Evolutionary conservation across 2,888 invertebrate genomes (phyloP), one percentile per base, ranked within the genome.

Genomic region (Agriopis aurantiaria): DNA sequence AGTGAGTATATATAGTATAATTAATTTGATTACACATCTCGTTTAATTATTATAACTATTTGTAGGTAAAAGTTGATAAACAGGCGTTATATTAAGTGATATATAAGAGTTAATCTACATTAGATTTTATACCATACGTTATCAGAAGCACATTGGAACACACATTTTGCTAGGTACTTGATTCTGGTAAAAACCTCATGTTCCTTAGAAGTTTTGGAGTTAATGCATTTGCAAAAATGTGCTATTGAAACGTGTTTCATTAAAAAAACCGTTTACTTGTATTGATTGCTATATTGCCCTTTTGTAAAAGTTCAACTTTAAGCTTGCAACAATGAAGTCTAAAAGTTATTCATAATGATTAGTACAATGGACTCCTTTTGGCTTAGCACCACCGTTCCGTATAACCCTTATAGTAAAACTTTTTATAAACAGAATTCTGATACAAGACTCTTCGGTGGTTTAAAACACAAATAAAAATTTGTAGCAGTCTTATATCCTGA

Each of bases 51-150:
- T 49, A 43, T 40, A 43, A n/a, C 43, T 41, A 68, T 68, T 56
- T 61, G 41, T 56, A 43, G 67, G 49, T 61, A 57, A 61, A 63
- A 53, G 8, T 62, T 51, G 63, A 60, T 68, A 63, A 68, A 73
- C 63, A 68, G 55, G 58, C 52, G 17, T 57, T 59, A 17, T 60
- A 48, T 64, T 49, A 67, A 65, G 59, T 59, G 60, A 68, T 61
- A 68, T 43, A 65, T 49, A 17, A 55, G 33, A 23, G 51, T 52
- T 33, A 33, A 66, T 68, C 65, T 73, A 73, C 56, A 59, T 40
- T 51, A 62, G 33, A 51, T 70, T 58, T 63, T 49, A 49, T n/a
- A 43, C 11, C 11, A 61, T 43, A 68, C n/a, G 7, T 45, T 53
- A 51, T 9, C 14, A 41, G 9, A 53, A 41, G 60, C 40, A 11